These are phyloP conservation scores for Antennarius maculatus DNA, from an alignment of 2,797 vertebrate species.

Conservation along the genomic window DNA sequence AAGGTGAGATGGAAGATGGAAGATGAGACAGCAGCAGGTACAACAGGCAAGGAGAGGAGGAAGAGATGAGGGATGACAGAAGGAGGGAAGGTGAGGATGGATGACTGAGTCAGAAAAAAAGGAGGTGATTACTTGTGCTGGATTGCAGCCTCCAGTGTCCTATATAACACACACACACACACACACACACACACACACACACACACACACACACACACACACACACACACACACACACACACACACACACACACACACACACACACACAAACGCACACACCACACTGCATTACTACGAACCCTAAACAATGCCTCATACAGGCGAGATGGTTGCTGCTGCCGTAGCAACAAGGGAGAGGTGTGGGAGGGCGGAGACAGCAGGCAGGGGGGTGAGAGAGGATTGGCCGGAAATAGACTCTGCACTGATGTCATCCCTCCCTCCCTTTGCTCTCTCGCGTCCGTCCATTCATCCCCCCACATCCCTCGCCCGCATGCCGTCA, in stretches of 20 bases:
- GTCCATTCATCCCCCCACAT: slow-evolving; percentile 62
- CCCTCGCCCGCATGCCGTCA: slow-evolving; percentile 58
- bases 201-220: slow-evolving; percentile 25
- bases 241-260: slow-evolving; percentile 16
- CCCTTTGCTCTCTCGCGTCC: slow-evolving; percentile 37
- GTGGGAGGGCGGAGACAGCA: slow-evolving; percentile 57
- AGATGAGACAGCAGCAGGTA: slow-evolving; percentile 5
- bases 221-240: slow-evolving; percentile 33
- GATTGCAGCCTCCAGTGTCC: slow-evolving; percentile 30
- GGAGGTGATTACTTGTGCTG: slow-evolving; percentile 25
- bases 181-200: slow-evolving; percentile 22
- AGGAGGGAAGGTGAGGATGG: background rate
- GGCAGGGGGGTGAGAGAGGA: slow-evolving; percentile 44
- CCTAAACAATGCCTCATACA: slow-evolving; percentile 54
- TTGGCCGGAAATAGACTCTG: slow-evolving; percentile 55
- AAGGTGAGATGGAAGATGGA: slow-evolving; percentile 24
- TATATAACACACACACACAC: slow-evolving; percentile 31
- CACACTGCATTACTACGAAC: slow-evolving; percentile 50
- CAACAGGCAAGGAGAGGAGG: background rate
- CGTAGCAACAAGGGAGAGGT: slow-evolving; percentile 77
- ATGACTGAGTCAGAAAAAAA: slow-evolving; percentile 18
- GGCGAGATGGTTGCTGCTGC: slow-evolving; percentile 63
- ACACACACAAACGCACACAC: slow-evolving; percentile 28
- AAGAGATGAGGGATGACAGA: slow-evolving; percentile 3
- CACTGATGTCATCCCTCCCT: slow-evolving; percentile 64